Conservation (phyloP, 2,888 invertebrate genomes). For the Cheilosia vernalis region DNA sequence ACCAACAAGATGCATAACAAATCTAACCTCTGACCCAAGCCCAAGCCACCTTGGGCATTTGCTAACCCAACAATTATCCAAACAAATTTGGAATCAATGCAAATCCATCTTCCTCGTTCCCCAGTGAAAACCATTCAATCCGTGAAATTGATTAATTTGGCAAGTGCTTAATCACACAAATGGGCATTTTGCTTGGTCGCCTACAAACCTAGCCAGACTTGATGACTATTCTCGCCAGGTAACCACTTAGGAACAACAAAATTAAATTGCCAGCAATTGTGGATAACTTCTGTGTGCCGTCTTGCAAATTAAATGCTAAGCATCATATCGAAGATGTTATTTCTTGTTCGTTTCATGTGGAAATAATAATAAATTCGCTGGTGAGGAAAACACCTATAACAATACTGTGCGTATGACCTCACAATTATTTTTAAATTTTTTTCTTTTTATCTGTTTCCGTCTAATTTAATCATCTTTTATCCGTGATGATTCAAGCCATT, state of each 20-base stretch:
- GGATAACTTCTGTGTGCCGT: conserved; percentile 44
- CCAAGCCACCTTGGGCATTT: conserved; percentile 20
- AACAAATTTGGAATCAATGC: conserved; percentile 40
- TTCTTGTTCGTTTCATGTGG: conserved; percentile 29
- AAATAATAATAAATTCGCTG: neutral
- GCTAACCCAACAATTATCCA: conserved; percentile 42
- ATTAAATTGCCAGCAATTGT: conserved; percentile 23
- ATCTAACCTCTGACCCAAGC: conserved; percentile 41
- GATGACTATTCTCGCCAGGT: conserved; percentile 38
- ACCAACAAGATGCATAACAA: conserved; percentile 2
- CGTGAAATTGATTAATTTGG: conserved; percentile 65
- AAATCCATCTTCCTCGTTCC: conserved; percentile 39
- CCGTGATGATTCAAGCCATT: conserved; percentile 52
- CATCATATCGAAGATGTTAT: conserved; percentile 42
- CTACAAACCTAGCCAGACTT: conserved; percentile 34
- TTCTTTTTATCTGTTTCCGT: conserved; percentile 79
- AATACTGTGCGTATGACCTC: conserved; percentile 75
- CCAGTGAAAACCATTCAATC: conserved; percentile 17
- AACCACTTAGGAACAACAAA: conserved; percentile 16
- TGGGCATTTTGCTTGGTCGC: conserved; percentile 25
- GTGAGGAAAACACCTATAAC: conserved; percentile 32
- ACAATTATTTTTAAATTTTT: conserved; percentile 76
- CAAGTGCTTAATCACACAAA: conserved; percentile 36
- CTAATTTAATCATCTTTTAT: conserved; percentile 79
- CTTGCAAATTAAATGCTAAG: conserved; percentile 51